phyloP scores from a whole-genome alignment of 2,113 vertebrate species.

The Urocitellus parryii region DNA sequence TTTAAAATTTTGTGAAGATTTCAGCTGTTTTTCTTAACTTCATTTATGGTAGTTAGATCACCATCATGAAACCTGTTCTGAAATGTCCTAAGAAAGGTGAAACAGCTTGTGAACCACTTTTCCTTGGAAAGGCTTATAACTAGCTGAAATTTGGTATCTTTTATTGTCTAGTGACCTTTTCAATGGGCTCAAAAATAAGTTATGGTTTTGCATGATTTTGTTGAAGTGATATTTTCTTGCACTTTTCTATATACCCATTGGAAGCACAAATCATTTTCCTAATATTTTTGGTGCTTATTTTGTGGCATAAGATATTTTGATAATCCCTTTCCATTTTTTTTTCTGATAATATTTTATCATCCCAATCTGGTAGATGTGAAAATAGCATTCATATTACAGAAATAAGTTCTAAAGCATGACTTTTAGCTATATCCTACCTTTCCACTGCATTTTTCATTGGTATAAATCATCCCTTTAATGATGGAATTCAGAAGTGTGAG shows the following conservation, averaged over 20 bases:
- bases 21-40: not conserved
- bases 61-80: not conserved
- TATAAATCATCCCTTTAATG: not conserved
- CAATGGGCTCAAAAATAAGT: not conserved
- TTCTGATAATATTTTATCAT: not conserved
- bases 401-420: not conserved
- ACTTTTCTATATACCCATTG: not conserved
- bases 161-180: not conserved
- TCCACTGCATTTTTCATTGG: not conserved
- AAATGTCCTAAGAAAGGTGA: not conserved
- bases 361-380: not conserved
- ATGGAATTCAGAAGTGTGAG: not conserved
- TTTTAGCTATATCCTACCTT: not conserved
- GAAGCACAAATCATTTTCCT: too few relatives aligned
- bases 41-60: not conserved
- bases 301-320: not conserved
- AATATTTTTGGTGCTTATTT: too few relatives aligned
- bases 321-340: not conserved
- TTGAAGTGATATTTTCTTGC: not conserved
- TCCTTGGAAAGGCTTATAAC: not conserved
- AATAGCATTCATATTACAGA: not conserved
- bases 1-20: slow-evolving; percentile 8
- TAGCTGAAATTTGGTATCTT: not conserved
- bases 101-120: not conserved
- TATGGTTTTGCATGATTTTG: not conserved